Conservation (phyloP, 2,797 vertebrate genomes). For the Gallinago solitaria region DNA sequence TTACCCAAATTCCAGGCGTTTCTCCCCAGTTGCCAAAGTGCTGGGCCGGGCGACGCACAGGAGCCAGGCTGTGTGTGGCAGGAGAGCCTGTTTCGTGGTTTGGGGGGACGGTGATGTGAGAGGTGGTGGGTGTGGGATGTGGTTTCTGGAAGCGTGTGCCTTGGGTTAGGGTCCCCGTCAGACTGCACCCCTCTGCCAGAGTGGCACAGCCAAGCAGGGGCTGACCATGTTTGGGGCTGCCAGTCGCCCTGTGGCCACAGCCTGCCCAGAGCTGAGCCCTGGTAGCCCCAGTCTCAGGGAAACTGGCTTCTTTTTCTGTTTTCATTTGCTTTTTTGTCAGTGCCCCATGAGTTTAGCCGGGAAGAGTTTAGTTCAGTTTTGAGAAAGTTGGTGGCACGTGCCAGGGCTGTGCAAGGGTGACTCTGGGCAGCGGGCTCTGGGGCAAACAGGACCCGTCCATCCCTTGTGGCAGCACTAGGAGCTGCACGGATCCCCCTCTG, state of each 20-base stretch:
- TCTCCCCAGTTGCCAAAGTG: neutral
- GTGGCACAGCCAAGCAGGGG: rapidly evolving
- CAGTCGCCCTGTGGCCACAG: rapidly evolving
- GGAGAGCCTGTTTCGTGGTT: neutral
- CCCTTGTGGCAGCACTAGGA: rapidly evolving
- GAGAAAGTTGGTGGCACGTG: neutral
- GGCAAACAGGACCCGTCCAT: neutral
- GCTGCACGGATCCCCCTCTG: neutral
- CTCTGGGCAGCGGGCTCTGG: neutral
- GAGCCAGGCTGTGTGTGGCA: rapidly evolving
- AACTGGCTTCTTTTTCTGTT: neutral
- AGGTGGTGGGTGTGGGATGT: neutral
- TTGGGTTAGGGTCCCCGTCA: neutral
- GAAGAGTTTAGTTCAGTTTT: neutral
- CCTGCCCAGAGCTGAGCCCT: neutral
- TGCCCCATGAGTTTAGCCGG: neutral
- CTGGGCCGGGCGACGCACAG: rapidly evolving
- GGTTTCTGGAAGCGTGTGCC: neutral
- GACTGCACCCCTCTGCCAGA: rapidly evolving
- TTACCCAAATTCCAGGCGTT: neutral
- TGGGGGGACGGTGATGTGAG: rapidly evolving
- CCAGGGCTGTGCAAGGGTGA: neutral
- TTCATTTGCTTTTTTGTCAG: neutral
- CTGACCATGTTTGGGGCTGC: rapidly evolving
- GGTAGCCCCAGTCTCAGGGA: rapidly evolving